Conservation (phyloP, 2,797 vertebrate species). For the Potorous gilbertii region DNA sequence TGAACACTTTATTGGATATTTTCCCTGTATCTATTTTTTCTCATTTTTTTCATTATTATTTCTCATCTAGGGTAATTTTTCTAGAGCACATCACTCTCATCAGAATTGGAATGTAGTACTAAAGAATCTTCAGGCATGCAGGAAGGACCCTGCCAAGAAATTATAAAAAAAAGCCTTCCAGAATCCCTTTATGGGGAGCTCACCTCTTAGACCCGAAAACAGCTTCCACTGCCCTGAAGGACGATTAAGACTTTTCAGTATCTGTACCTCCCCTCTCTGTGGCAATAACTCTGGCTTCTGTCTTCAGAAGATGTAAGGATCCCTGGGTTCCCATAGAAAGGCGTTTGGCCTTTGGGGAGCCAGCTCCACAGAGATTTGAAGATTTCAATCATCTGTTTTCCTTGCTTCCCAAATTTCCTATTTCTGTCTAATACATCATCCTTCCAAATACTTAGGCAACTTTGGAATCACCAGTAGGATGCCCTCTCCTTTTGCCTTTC, state of each 20-base stretch:
- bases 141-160: not conserved
- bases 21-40: slow-evolving; percentile 10
- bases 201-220: not conserved
- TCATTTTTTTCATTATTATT: not conserved
- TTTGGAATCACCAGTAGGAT: not conserved
- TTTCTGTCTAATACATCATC: not conserved
- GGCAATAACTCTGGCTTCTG: not conserved
- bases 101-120: not conserved
- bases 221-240: not conserved
- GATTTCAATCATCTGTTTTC: not conserved
- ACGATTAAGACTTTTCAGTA: not conserved
- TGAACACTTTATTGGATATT: not conserved
- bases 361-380: not conserved
- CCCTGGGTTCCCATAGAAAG: not conserved
- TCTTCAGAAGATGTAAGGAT: not conserved
- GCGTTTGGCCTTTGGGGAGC: not conserved
- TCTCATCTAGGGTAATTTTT: slow-evolving; percentile 11
- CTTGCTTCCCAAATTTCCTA: not conserved
- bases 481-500: not conserved
- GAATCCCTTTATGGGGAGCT: not conserved
- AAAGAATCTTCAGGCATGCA: not conserved
- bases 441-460: not conserved
- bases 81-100: not conserved
- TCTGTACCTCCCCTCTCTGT: not conserved
- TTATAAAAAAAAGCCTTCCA: not conserved